These are phyloP conservation scores for Balaenoptera acutorostrata DNA, from an alignment of 2,113 vertebrate genomes.

Conservation along the genomic window DNA sequence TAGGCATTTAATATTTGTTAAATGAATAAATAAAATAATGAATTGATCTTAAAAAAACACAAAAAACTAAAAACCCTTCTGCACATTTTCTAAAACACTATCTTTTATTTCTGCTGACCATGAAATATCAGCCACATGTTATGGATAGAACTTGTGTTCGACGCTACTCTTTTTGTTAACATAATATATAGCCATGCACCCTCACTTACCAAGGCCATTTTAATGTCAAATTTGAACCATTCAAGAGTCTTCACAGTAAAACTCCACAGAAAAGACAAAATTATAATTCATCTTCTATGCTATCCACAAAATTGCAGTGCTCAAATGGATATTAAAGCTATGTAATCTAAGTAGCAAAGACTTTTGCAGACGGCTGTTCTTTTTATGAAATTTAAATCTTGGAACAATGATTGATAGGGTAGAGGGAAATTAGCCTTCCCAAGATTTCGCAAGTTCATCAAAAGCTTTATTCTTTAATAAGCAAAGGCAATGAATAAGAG, in stretches of 20 bases:
- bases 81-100: not conserved
- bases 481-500: not conserved
- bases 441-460: slow-evolving; percentile 36
- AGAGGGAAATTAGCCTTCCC: slow-evolving; percentile 10
- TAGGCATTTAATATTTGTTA: not conserved
- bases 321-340: slow-evolving; percentile 40
- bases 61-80: not conserved
- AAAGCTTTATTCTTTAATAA: slow-evolving; percentile 41
- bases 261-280: slow-evolving; percentile 30
- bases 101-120: not conserved
- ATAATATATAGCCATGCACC: not conserved
- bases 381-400: slow-evolving; percentile 48
- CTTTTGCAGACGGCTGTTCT: not conserved
- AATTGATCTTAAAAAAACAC: not conserved
- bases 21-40: not conserved
- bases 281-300: not conserved
- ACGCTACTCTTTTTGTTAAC: not conserved
- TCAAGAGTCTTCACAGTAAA: not conserved
- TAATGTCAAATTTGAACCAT: slow-evolving; percentile 16
- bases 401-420: slow-evolving; percentile 4
- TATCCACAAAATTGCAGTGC: slow-evolving; percentile 1
- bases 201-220: not conserved
- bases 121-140: not conserved
- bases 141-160: not conserved
- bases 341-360: slow-evolving; percentile 15